Evolutionary conservation across 2,797 vertebrate species (phyloP).

Genomic region (Eurystomus glaucurus): DNA sequence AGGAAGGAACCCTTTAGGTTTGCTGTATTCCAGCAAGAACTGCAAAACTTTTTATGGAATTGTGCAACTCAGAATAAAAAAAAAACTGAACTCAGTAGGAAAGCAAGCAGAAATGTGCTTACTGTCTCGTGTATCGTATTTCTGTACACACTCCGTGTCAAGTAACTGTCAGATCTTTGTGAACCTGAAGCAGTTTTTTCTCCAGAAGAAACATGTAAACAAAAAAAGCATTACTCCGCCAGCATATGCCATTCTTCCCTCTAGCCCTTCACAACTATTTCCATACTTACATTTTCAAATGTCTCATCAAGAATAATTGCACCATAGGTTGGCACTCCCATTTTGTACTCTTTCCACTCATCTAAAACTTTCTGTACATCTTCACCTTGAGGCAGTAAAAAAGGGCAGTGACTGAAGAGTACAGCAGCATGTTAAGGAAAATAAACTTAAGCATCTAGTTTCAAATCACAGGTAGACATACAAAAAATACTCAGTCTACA

Average conservation of each 20-base stretch:
- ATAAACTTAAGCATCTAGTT: not conserved
- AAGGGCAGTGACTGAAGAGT: constrained; percentile 98
- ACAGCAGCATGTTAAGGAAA: constrained; percentile 84
- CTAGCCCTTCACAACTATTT: not conserved
- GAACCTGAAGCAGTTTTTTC: not conserved
- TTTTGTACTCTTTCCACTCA: constrained; percentile 99
- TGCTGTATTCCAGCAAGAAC: not conserved
- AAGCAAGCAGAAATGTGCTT: not conserved
- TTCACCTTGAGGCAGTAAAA: constrained; percentile 95
- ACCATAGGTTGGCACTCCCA: constrained; percentile 99
- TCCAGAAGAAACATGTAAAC: not conserved
- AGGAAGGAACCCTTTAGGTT: not conserved
- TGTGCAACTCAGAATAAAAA: not conserved
- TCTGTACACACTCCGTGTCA: not conserved
- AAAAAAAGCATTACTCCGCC: not conserved
- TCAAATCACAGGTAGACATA: not conserved
- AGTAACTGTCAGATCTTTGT: not conserved
- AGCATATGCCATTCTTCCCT: not conserved
- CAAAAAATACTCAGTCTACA: not conserved
- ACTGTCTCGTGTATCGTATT: not conserved
- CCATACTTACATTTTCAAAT: constrained; percentile 92
- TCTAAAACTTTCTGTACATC: constrained; percentile 97
- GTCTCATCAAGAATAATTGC: constrained; percentile 98
- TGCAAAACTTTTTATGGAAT: fast-evolving
- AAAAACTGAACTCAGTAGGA: not conserved